Evolutionary conservation across 2,113 vertebrate species (phyloP).

Genomic region (Dasyprocta punctata): DNA sequence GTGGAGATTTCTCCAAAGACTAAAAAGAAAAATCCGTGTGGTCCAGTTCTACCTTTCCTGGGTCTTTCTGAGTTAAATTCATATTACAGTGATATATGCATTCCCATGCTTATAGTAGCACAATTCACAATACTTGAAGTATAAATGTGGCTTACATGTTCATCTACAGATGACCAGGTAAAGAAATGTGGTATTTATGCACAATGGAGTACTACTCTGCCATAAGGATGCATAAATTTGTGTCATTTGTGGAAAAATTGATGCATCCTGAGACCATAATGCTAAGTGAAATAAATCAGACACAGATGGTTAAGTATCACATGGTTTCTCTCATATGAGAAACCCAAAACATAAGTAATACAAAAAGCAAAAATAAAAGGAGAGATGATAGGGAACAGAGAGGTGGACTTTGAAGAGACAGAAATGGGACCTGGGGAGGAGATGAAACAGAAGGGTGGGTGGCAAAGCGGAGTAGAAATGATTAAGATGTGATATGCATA

Average conservation of each 20-base stretch:
- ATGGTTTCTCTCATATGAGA: not conserved
- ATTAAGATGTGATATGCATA: not conserved
- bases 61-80: not conserved
- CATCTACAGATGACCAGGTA: not conserved
- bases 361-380: not conserved
- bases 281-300: not conserved
- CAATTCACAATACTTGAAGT: not conserved
- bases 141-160: not conserved
- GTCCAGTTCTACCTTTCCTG: not conserved
- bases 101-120: not conserved
- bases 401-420: not conserved
- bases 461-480: not conserved
- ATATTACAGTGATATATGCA: not conserved
- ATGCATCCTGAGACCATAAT: not conserved
- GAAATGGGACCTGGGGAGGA: not conserved
- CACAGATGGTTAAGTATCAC: not conserved
- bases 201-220: not conserved
- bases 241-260: not conserved
- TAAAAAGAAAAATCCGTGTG: not conserved
- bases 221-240: not conserved
- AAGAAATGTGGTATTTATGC: not conserved
- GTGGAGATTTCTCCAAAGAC: not conserved
- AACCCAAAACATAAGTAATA: not conserved
- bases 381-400: not conserved
- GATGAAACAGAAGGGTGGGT: not conserved